phyloP scores from a whole-genome alignment of 64 coral and sea anemone species.

The Anthopleura sola region DNA sequence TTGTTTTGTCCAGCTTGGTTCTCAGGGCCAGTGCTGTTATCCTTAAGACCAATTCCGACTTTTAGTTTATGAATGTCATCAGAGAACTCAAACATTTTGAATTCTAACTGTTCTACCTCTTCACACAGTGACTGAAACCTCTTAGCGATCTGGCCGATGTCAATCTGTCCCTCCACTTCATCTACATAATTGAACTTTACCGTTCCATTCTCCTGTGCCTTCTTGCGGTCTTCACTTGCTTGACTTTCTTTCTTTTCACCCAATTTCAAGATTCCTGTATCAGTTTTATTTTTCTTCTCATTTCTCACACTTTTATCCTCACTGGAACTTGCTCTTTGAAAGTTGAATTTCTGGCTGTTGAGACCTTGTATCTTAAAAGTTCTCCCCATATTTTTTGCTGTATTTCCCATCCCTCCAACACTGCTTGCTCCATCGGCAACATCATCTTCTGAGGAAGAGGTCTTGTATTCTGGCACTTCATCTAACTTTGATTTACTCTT shows the following conservation, averaged over 20 bases:
- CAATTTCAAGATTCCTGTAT: neutral
- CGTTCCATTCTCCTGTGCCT: neutral
- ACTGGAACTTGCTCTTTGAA: neutral
- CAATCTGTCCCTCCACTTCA: slow-evolving; percentile 32
- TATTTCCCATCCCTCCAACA: neutral
- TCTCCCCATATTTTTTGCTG: neutral
- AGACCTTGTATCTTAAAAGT: neutral
- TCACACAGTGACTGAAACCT: slow-evolving; percentile 64
- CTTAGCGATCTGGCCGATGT: slow-evolving; percentile 52
- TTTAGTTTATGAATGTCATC: slow-evolving; percentile 86
- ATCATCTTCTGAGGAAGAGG: slow-evolving; percentile 42
- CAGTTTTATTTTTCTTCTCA: slow-evolving; percentile 13
- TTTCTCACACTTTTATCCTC: neutral
- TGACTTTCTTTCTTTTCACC: neutral
- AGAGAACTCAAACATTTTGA: slow-evolving; percentile 83
- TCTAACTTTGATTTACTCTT: slow-evolving; percentile 13
- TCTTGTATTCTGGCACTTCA: slow-evolving; percentile 55
- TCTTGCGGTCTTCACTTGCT: neutral
- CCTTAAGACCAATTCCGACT: slow-evolving; percentile 69
- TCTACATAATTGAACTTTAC: neutral
- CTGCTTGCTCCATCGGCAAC: neutral
- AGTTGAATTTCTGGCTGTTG: neutral
- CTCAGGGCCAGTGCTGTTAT: slow-evolving; percentile 11
- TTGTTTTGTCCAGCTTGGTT: neutral
- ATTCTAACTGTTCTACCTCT: slow-evolving; percentile 75